Base-by-base conservation (phyloP, 1,140 invertebrate genomes). In the Plutomurus gul region DNA sequence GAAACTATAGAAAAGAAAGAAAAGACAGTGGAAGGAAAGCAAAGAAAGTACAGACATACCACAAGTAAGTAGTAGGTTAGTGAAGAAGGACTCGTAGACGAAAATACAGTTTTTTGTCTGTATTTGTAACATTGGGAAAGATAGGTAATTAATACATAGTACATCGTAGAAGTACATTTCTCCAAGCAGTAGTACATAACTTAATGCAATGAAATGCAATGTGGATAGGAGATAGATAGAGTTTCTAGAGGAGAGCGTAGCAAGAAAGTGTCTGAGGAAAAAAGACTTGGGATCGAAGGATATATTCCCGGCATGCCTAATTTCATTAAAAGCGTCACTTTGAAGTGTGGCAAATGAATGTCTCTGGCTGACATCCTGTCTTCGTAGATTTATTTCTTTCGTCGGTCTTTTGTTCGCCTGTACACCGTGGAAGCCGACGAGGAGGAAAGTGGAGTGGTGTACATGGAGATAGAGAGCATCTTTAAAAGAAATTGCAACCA, bases 341-440 rank as follows among this genome's bases (percentile, higher is more conserved):
- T 76, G 75, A 76, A 76, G 75, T 75, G 73, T 76, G 75, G 75
- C 75, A 76, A 76, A 76, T 76, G 75, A 76, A 76, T 76, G 75
- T 56, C 47, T 76, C 30, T 51, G 33, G 47, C 75, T 76, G 75
- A 76, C 75, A 76, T 51, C 30, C 47, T 60, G 75, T 51, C 75
- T 60, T 47, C 30, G 30, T 37, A 76, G 75, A 76, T 76, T 76
- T 76, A 76, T 76, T 76, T 76, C 75, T 60, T 74, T 76, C 75
- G 47, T 56, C 75, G 75, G 27, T 47, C 75, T 56, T 60, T 76
- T 60, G 72, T 74, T 74, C 72, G 27, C 10, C 36, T 72, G 18
- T n/a, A 43, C 40, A 43, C n/a, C n/a, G n/a, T 65, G 25, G 25
- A 6, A 47, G 43, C 43, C 46, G 6, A 18, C 46, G n/a, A 49